Evolutionary conservation across 2,113 vertebrate species (phyloP).

Genomic region (Solenodon paradoxus): DNA sequence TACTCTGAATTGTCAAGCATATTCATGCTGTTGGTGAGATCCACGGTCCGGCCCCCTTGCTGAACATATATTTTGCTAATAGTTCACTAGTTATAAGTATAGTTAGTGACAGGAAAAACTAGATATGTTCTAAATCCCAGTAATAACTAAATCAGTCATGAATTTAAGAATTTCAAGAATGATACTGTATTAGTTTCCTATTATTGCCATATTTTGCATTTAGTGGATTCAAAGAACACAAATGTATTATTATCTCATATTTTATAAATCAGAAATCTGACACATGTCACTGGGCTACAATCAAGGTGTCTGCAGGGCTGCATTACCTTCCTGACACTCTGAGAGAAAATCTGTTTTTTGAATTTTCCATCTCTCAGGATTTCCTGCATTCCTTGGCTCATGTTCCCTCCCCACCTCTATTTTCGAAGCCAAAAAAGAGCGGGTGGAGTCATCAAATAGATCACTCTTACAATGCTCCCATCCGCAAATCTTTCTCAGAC

Average conservation of each 20-base stretch:
- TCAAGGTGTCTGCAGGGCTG: not conserved
- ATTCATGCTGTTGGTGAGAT: not conserved
- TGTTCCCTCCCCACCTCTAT: not conserved
- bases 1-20: not conserved
- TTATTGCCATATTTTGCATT: not conserved
- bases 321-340: not conserved
- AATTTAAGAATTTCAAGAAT: conserved; percentile 7
- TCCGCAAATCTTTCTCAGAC: not conserved
- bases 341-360: not conserved
- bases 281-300: not conserved
- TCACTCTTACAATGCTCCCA: not conserved
- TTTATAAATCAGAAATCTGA: not conserved
- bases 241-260: not conserved
- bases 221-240: not conserved
- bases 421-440: not conserved
- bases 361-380: not conserved
- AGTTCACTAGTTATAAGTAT: not conserved
- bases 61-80: not conserved
- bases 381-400: not conserved
- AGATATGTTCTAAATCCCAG: not conserved
- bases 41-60: not conserved
- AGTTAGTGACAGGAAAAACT: not conserved
- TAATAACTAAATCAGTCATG: not conserved
- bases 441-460: not conserved
- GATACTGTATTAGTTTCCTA: not conserved